phyloP scores from a whole-genome alignment of 1,140 invertebrate genomes.

The Andrena cerasifolii region DNA sequence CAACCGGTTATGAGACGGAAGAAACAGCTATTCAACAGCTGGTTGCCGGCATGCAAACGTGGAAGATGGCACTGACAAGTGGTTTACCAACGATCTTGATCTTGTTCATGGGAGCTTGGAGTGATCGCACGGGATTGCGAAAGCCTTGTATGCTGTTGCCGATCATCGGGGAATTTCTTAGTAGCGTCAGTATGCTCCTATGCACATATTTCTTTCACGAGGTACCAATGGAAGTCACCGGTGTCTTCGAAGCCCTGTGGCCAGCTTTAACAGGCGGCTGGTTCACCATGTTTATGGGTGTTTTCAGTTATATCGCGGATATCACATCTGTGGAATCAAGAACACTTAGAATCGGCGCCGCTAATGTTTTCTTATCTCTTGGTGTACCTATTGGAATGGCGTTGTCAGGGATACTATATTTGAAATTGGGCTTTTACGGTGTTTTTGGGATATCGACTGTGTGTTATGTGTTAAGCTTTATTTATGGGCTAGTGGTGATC shows the following conservation, averaged over 20 bases:
- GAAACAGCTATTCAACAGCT: constrained; percentile 89
- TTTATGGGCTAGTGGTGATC: constrained; percentile 87
- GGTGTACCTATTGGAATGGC: constrained; percentile 91
- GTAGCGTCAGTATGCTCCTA: constrained; percentile 89
- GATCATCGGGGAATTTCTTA: constrained; percentile 90
- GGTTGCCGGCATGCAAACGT: constrained; percentile 89
- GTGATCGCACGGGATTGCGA: constrained; percentile 88
- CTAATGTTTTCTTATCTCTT: constrained; percentile 91
- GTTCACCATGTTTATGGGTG: constrained; percentile 94
- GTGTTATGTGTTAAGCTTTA: constrained; percentile 88
- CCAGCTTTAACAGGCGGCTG: constrained; percentile 91
- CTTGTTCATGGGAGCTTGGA: constrained; percentile 91
- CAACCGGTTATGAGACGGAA: constrained; percentile 87
- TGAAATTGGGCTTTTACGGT: constrained; percentile 90
- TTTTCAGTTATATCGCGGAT: constrained; percentile 94
- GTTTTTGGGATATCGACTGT: constrained; percentile 89
- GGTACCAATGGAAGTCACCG: constrained; percentile 90
- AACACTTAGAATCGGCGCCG: constrained; percentile 91
- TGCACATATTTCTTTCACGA: constrained; percentile 91
- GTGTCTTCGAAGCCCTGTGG: constrained; percentile 89
- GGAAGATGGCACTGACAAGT: constrained; percentile 91
- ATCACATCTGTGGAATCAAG: constrained; percentile 91
- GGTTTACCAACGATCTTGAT: constrained; percentile 89
- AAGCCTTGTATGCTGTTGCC: constrained; percentile 93
- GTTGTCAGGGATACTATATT: constrained; percentile 86